Conservation (phyloP, 2,888 invertebrate species). For the Mactromeris polynyma region DNA sequence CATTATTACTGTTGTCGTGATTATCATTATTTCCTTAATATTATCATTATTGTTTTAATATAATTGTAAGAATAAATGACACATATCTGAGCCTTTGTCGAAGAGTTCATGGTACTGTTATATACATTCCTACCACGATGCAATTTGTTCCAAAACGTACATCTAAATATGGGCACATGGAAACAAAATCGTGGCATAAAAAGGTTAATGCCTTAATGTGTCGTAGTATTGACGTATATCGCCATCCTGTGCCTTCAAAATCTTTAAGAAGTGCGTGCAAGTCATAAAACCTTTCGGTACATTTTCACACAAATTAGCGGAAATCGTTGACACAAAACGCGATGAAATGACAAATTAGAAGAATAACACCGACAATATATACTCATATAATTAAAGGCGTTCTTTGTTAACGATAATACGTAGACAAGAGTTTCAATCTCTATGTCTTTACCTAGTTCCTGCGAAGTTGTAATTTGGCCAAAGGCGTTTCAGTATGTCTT, state of each 20-base stretch:
- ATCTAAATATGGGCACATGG: too few species aligned
- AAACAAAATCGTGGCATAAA: too few species aligned
- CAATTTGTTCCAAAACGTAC: too few species aligned
- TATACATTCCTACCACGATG: too few species aligned
- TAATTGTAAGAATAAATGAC: too few species aligned
- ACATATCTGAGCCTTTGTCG: too few species aligned
- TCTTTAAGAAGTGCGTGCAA: background rate
- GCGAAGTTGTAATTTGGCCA: background rate
- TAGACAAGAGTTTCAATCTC: background rate
- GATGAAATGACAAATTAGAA: background rate
- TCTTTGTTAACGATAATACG: background rate
- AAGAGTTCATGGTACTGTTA: too few species aligned
- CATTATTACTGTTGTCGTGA: too few species aligned
- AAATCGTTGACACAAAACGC: background rate
- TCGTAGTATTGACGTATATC: background rate
- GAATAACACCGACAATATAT: background rate
- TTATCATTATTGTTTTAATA: too few species aligned
- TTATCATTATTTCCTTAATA: too few species aligned
- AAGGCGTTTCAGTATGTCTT: background rate
- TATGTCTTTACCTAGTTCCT: too few species aligned
- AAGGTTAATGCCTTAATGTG: background rate
- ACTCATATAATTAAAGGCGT: background rate
- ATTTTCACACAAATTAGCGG: background rate
- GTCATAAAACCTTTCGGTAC: background rate
- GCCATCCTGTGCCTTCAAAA: background rate